Percentiles rank a stretch among this genome's conserved stretches.
phyloP scores from a whole-genome alignment of 2,113 vertebrate genomes.

The Clarias macrocephalus region DNA sequence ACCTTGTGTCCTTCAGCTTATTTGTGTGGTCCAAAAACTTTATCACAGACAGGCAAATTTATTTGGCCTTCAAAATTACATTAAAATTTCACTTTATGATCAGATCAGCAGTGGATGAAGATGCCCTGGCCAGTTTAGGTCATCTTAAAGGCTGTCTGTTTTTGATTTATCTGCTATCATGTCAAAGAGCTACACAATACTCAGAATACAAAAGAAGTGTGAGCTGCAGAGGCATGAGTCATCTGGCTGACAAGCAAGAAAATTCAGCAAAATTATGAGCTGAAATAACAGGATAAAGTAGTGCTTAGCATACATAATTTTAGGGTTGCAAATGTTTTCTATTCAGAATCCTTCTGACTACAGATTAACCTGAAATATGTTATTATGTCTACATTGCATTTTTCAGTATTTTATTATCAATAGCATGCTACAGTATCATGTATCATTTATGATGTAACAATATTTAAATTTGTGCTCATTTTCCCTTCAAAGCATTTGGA shows the following conservation, averaged over 20 bases:
- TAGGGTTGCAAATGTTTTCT: slow-evolving; percentile 10
- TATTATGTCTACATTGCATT: background rate
- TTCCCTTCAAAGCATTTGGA: background rate
- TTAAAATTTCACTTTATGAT: slow-evolving; percentile 22
- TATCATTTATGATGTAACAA: background rate
- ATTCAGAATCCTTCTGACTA: slow-evolving; percentile 3
- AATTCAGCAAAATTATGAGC: slow-evolving; percentile 37
- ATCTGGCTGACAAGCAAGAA: slow-evolving; percentile 7
- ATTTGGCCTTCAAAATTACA: slow-evolving; percentile 26
- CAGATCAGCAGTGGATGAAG: slow-evolving; percentile 26
- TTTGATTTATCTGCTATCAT: slow-evolving; percentile 28
- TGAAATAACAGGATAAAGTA: slow-evolving; percentile 19
- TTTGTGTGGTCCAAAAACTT: background rate
- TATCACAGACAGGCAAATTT: background rate
- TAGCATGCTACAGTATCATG: background rate
- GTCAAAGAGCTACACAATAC: slow-evolving; percentile 23
- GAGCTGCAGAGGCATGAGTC: slow-evolving; percentile 35
- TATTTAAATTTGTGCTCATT: background rate
- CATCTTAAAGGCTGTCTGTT: slow-evolving; percentile 6
- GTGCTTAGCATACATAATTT: slow-evolving; percentile 25
- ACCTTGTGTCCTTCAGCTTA: slow-evolving; percentile 1
- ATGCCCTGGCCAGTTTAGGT: slow-evolving; percentile 6
- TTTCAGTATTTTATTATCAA: background rate
- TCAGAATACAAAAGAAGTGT: slow-evolving; percentile 38
- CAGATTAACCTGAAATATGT: background rate